Base-by-base conservation (phyloP, 2,888 invertebrate genomes). In the Timema podura region DNA sequence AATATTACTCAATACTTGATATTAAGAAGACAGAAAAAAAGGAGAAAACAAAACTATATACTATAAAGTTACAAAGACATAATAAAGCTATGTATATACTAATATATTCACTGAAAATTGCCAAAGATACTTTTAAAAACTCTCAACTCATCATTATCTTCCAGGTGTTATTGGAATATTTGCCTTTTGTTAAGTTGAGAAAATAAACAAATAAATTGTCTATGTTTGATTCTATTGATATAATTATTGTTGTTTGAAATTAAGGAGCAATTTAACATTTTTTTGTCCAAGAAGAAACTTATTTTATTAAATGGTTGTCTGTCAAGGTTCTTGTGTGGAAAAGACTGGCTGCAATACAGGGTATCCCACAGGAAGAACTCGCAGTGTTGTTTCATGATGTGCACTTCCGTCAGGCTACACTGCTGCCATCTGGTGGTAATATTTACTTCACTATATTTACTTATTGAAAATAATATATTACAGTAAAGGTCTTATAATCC, bases 321-420 rank as follows among this genome's bases (percentile, higher is more conserved):
- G 10, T 61, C 10, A 10, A 61, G 61, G 61, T 61, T 44, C 30
- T 61, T 61, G 61, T 61, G 61, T 61, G 61, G 61, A 5, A 61
- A 45, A 11, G 44, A 44, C 45, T 61, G 11, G 61, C 61, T 44
- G 61, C 61, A 2, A 30, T 30, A 11, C 16, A 13, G 45, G 61
- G 61, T 30, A 13, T 61, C 8, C 10, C 61, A 8, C 61, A 61
- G 11, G 61, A 61, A 61, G 45, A 61, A 44, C 45, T 61, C 10
- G 61, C 61, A 30, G 61, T 61, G 10, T n/a, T 11, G 30, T 61
- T 61, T 45, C 30, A 10, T n/a, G 61, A 61, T n/a, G 61, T 61
- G 44, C 2, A 44, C 1, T 61, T 61, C 61, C 61, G 45, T 61
- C 61, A 61, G 30, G 61, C 61, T 16, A 61, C 61, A 6, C 44